Evolutionary conservation across 2,888 invertebrate genomes (phyloP), one percentile per base, ranked within the genome.

Genomic region (Podabrus alpinus): DNA sequence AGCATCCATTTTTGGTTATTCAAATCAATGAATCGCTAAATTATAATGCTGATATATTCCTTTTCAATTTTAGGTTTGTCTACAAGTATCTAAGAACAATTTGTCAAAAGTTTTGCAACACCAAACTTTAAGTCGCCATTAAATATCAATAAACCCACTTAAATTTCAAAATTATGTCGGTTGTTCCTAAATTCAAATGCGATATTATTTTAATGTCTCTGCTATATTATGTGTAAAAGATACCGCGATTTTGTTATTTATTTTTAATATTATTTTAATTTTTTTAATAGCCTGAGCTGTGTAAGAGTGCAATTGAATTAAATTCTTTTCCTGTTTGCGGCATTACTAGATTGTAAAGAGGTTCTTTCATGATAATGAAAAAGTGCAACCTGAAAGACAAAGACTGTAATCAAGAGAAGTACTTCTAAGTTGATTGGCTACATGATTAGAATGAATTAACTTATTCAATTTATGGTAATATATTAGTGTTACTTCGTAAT

Each of bases 11-110:
- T 84, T 84, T 82, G 83, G 82, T 86, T 85, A 86, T 86, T 85
- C 85, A 86, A 87, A 85, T 86, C 87, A 86, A 82, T 87, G 87
- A 83, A 77, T 85, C 85, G 86, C 79, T 85, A 86, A 86, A 86
- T 87, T 87, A 85, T 86, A 84, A 85, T 84, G 83, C 82, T 82
- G 80, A 80, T 81, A 79, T 79, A 80, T 81, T 81, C 78, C 73
- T 78, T 75, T 81, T 77, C 78, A 79, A 77, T 75, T 78, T 77
- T 75, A 24, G 69, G 69, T 75, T 76, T 74, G 76, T 77, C 76
- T 73, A 77, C 73, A 78, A 78, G 76, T 68, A 74, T 74, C 61
- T 17, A 64, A 60, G 45, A 64, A 72, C 74, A 71, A 74, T 72
- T 75, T 69, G 69, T 75, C 59, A 68, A 69, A 72, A 72, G 29